phyloP scores from a whole-genome alignment of 2,113 vertebrate species.

The Pithys albifrons region DNA sequence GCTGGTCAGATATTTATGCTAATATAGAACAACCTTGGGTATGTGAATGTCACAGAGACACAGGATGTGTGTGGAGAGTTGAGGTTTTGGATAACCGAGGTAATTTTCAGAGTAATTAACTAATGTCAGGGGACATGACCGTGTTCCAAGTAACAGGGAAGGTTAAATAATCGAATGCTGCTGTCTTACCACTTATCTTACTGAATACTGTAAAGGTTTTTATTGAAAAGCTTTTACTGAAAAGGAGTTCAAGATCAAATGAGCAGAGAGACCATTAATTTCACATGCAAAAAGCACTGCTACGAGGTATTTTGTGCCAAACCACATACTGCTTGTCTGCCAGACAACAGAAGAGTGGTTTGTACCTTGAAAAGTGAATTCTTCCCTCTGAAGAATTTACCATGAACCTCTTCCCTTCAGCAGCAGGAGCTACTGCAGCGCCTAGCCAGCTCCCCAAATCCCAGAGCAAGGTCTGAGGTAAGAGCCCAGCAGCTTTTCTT shows the following conservation, averaged over 20 bases:
- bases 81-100: conserved; percentile 60
- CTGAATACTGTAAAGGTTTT: conserved; percentile 50
- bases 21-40: conserved; percentile 55
- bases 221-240: conserved; percentile 68
- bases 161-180: conserved; percentile 58
- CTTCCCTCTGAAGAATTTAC: background rate
- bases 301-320: conserved; percentile 19
- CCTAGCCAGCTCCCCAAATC: background rate
- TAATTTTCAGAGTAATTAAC: conserved; percentile 72
- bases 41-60: conserved; percentile 56
- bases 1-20: conserved; percentile 56
- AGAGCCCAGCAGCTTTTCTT: background rate
- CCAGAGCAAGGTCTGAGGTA: background rate
- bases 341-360: background rate
- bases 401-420: background rate
- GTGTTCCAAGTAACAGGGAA: conserved; percentile 55
- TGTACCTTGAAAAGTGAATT: background rate
- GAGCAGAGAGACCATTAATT: conserved; percentile 19
- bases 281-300: background rate
- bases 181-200: conserved; percentile 57
- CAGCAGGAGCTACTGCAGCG: background rate
- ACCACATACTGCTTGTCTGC: background rate
- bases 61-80: conserved; percentile 32
- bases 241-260: conserved; percentile 48
- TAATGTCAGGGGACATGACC: conserved; percentile 48